A percentile compares a stretch with the other conserved stretches of the same genome.
These are phyloP conservation scores for Ectemnius continuus DNA, from an alignment of 2,888 invertebrate genomes.

Conservation along the genomic window DNA sequence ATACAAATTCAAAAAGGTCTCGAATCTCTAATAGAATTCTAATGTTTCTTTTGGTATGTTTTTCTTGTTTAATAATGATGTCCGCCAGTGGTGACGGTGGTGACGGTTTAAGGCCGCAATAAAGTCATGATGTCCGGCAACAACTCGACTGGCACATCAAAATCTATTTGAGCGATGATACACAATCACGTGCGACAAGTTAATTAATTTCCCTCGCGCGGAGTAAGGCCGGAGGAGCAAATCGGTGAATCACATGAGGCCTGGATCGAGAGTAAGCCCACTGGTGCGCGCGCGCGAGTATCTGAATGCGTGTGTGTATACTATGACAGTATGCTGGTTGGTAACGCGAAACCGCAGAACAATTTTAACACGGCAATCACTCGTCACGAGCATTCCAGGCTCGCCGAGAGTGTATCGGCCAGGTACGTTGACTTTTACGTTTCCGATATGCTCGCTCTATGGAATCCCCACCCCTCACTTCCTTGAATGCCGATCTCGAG, in stretches of 20 bases:
- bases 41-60: too few relatives aligned
- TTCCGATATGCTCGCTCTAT: background rate
- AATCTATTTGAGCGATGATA: conserved; percentile 16
- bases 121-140: conserved; percentile 11
- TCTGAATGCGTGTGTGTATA: too few relatives aligned
- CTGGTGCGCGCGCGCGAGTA: too few relatives aligned
- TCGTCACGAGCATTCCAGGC: background rate
- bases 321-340: background rate
- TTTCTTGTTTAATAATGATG: too few relatives aligned
- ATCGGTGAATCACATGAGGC: background rate
- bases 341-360: conserved; percentile 19
- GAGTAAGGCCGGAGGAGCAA: too few relatives aligned
- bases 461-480: too few relatives aligned
- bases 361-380: conserved; percentile 5
- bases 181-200: conserved; percentile 18
- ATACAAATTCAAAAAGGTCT: too few relatives aligned
- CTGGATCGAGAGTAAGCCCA: too few relatives aligned
- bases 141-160: background rate
- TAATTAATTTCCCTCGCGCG: conserved; percentile 29
- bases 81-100: too few relatives aligned
- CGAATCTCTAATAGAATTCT: too few relatives aligned
- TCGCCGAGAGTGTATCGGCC: background rate
- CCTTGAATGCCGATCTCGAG: background rate
- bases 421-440: conserved; percentile 10
- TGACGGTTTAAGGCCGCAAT: background rate